Percentiles rank a stretch among this genome's conserved stretches.
These are phyloP conservation scores for Limnothrissa miodon DNA, from an alignment of 2,113 vertebrate species.

Conservation along the genomic window DNA sequence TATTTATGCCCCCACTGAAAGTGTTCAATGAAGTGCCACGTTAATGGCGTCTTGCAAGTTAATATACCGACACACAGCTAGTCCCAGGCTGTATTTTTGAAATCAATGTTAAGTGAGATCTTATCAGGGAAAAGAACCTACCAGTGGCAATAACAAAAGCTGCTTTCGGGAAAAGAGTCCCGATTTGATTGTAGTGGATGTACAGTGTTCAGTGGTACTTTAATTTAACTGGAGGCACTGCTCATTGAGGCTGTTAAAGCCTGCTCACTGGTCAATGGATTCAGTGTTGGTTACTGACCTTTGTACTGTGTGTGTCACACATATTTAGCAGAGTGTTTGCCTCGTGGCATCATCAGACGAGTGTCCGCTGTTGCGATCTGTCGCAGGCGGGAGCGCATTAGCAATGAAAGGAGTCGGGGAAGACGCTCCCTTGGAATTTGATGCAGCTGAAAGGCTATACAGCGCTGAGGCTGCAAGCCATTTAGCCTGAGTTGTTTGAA, in stretches of 20 bases:
- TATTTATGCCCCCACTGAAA: not conserved
- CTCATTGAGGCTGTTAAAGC: not conserved
- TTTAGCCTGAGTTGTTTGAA: not conserved
- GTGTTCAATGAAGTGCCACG: not conserved
- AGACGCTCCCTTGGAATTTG: not conserved
- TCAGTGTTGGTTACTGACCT: not conserved
- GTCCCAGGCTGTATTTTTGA: not conserved
- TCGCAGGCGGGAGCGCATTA: not conserved
- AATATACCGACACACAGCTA: not conserved
- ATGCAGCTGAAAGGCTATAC: not conserved
- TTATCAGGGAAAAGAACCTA: not conserved
- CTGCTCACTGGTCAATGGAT: not conserved
- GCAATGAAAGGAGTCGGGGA: slow-evolving; percentile 4
- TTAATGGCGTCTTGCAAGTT: not conserved
- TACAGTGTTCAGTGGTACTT: not conserved
- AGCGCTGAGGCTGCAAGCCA: not conserved
- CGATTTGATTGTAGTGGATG: too few species aligned
- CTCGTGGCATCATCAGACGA: not conserved
- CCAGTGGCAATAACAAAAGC: too few species aligned
- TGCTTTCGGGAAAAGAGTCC: too few species aligned
- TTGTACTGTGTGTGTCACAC: not conserved
- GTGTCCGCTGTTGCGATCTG: not conserved
- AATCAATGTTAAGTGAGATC: not conserved
- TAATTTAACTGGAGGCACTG: not conserved
- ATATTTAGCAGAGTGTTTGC: not conserved